These are phyloP conservation scores for Periophthalmus modestus DNA, from an alignment of 2,113 vertebrate genomes.

Conservation along the genomic window DNA sequence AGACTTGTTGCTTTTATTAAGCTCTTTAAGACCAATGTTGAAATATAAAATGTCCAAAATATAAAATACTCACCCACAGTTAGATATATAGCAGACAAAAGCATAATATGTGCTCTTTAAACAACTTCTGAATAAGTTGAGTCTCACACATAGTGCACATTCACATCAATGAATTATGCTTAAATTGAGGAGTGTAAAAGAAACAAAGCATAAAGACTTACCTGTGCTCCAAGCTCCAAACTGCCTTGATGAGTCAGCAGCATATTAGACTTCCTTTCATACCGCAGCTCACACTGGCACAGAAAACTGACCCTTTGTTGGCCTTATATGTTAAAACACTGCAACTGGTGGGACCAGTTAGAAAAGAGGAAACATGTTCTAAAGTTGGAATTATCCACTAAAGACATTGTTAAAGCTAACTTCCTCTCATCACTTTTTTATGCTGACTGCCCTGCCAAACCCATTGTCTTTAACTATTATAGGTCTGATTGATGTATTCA, in stretches of 20 bases:
- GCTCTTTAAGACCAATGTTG: too few relatives aligned
- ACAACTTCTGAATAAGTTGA: too few relatives aligned
- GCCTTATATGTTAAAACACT: neutral
- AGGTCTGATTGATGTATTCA: neutral
- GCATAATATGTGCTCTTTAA: too few relatives aligned
- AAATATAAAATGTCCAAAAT: too few relatives aligned
- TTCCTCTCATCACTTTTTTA: neutral
- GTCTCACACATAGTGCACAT: neutral
- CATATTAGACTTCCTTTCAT: neutral
- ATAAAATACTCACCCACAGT: too few relatives aligned
- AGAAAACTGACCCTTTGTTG: neutral
- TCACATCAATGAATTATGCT: too few relatives aligned
- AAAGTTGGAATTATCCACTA: neutral
- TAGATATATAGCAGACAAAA: too few relatives aligned
- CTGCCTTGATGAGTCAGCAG: neutral
- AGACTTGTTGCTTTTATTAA: too few relatives aligned
- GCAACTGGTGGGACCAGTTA: neutral
- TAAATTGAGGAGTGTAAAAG: neutral
- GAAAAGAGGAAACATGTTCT: neutral
- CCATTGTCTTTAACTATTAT: neutral
- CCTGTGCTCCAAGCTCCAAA: neutral
- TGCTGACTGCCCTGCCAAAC: neutral
- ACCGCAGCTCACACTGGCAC: neutral
- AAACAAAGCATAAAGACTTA: neutral
- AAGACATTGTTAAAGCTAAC: neutral